A percentile compares a stretch with the other conserved stretches of the same genome.
phyloP scores from a whole-genome alignment of 1,140 invertebrate species.

The Drosophila saltans region DNA sequence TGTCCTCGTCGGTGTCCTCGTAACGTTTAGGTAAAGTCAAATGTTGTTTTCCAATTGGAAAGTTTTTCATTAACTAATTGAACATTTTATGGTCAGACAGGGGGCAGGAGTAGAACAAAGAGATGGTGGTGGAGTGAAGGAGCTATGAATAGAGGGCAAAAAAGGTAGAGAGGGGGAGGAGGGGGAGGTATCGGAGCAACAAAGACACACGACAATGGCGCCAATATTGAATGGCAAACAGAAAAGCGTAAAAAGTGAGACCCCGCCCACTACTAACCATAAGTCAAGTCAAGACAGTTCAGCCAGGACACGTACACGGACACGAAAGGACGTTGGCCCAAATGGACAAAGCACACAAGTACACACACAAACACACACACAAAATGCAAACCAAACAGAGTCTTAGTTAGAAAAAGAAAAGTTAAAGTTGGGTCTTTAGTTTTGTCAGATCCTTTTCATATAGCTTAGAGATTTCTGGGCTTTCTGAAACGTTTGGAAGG shows the following conservation, averaged over 20 bases:
- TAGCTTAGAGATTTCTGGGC: too few relatives aligned
- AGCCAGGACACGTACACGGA: constrained; percentile 9
- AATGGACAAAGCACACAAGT: constrained; percentile 55
- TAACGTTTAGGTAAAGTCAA: constrained; percentile 65
- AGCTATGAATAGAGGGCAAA: too few relatives aligned
- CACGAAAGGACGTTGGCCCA: constrained; percentile 76
- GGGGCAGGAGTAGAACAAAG: neutral
- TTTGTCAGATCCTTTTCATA: too few relatives aligned
- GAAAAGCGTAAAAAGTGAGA: constrained; percentile 13
- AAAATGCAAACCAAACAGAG: neutral
- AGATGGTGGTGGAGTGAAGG: neutral
- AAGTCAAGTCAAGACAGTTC: constrained; percentile 44
- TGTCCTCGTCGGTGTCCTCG: neutral
- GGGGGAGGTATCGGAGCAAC: neutral
- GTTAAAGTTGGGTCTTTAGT: too few relatives aligned
- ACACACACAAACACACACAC: constrained; percentile 17
- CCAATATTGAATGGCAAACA: constrained; percentile 74
- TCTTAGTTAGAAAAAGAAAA: neutral
- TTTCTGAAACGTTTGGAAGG: too few relatives aligned
- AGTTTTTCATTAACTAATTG: constrained; percentile 81
- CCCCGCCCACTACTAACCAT: constrained; percentile 25
- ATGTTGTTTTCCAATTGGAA: constrained; percentile 79
- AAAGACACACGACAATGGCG: constrained; percentile 48
- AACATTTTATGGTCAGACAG: constrained; percentile 71
- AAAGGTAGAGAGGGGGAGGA: too few relatives aligned